Conservation (phyloP, 2,113 vertebrate genomes). For the Alligator sinensis region DNA sequence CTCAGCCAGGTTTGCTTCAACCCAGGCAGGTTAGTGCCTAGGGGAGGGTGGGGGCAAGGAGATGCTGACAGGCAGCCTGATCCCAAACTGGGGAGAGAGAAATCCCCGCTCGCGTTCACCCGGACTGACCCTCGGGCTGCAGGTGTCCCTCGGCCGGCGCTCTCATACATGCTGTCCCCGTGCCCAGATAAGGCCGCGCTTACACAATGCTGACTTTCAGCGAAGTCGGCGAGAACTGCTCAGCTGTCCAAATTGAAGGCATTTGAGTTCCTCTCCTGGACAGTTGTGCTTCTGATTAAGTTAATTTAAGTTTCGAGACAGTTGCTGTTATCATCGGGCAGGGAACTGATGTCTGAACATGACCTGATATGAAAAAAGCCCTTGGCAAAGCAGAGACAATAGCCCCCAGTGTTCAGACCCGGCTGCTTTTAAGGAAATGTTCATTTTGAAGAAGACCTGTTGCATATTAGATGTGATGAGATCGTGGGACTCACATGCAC, state of each 20-base stretch:
- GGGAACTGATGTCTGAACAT: neutral
- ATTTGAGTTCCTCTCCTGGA: neutral
- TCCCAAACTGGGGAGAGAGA: accelerated
- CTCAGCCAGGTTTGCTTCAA: neutral
- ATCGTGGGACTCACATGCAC: neutral
- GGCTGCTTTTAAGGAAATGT: neutral
- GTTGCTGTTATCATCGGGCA: neutral
- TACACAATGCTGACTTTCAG: conserved; percentile 25
- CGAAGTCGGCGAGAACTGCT: neutral
- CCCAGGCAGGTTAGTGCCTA: neutral
- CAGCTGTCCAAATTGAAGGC: conserved; percentile 1
- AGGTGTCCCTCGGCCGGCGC: neutral
- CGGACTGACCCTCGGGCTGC: neutral
- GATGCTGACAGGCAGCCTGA: neutral
- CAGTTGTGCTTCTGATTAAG: conserved; percentile 1
- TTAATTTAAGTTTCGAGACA: conserved; percentile 24
- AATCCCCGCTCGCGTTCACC: neutral
- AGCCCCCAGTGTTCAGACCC: neutral
- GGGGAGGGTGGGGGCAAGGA: neutral
- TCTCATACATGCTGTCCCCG: accelerated
- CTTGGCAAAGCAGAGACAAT: conserved; percentile 23
- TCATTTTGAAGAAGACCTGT: neutral
- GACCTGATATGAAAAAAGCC: accelerated
- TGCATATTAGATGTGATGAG: neutral
- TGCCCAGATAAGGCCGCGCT: neutral